Evolutionary conservation across 2,797 vertebrate genomes (phyloP).

Genomic region (Scleropages formosus): DNA sequence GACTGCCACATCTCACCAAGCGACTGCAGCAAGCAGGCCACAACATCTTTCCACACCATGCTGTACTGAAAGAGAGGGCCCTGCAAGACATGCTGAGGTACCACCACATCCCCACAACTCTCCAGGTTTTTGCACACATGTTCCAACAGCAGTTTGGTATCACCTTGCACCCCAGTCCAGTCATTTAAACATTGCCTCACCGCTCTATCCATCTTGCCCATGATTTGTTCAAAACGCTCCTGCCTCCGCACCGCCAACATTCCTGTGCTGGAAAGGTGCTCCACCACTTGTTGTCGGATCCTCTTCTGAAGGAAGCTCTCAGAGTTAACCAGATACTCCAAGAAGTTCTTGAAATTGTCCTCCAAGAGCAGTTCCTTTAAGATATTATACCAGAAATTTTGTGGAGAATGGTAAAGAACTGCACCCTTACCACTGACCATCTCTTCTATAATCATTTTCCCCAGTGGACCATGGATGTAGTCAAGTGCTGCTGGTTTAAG

Average conservation of each 20-base stretch:
- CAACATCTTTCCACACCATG: too few relatives aligned
- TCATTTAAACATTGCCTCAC: conserved; percentile 50
- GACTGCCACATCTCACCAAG: too few relatives aligned
- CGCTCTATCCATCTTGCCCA: conserved; percentile 56
- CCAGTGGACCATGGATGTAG: too few relatives aligned
- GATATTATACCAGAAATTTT: conserved; percentile 55
- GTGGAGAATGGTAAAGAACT: conserved; percentile 46
- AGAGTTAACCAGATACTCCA: conserved; percentile 57
- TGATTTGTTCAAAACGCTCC: conserved; percentile 59
- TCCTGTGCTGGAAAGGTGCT: conserved; percentile 50
- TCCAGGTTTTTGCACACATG: too few relatives aligned
- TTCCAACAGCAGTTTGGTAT: too few relatives aligned
- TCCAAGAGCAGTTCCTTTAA: conserved; percentile 61
- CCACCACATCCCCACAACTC: too few relatives aligned
- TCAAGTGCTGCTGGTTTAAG: too few relatives aligned
- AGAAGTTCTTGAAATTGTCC: conserved; percentile 58
- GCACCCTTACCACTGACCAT: conserved; percentile 32
- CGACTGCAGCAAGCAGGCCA: too few relatives aligned
- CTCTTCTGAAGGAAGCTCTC: conserved; percentile 53
- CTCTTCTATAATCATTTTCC: conserved; percentile 61
- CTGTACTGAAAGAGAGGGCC: too few relatives aligned
- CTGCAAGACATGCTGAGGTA: too few relatives aligned
- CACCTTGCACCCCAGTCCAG: too few relatives aligned
- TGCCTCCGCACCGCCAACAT: conserved; percentile 47
- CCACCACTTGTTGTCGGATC: conserved; percentile 52